phyloP scores from a whole-genome alignment of 2,888 invertebrate species.

The Synergus japonicus region DNA sequence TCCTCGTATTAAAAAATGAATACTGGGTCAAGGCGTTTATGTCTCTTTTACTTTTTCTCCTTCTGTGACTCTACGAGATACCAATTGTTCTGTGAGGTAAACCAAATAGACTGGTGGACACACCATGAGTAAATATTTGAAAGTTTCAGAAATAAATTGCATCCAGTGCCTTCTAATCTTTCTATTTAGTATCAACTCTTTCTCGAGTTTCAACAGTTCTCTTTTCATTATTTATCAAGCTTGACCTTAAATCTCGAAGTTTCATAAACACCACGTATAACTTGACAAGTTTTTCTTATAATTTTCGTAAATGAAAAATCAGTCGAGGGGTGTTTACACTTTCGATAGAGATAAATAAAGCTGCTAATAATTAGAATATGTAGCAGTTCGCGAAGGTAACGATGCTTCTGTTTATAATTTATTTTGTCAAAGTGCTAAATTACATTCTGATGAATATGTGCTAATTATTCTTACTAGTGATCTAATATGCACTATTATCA shows the following conservation, averaged over 20 bases:
- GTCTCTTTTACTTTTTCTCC: not conserved
- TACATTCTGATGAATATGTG: constrained; percentile 2
- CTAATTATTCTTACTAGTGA: not conserved
- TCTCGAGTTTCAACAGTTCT: not conserved
- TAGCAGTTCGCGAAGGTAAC: not conserved
- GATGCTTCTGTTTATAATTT: not conserved
- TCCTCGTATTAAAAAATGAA: not conserved
- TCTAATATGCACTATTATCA: not conserved
- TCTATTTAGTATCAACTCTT: not conserved
- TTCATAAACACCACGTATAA: not conserved
- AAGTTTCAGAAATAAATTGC: constrained; percentile 32
- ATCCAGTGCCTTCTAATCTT: not conserved
- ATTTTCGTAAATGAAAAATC: too few species aligned
- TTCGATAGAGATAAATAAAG: not conserved
- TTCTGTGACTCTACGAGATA: not conserved
- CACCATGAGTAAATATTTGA: constrained; percentile 27
- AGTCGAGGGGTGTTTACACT: not conserved
- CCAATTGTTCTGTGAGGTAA: not conserved
- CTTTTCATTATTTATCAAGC: not conserved
- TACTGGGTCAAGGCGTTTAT: not conserved
- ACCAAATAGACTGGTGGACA: not conserved
- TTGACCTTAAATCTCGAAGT: not conserved
- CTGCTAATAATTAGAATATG: not conserved
- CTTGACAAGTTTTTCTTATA: not conserved
- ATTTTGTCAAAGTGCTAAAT: not conserved